These are phyloP conservation scores for Drosophila melanica DNA, from an alignment of 1,140 invertebrate species.

Conservation along the genomic window DNA sequence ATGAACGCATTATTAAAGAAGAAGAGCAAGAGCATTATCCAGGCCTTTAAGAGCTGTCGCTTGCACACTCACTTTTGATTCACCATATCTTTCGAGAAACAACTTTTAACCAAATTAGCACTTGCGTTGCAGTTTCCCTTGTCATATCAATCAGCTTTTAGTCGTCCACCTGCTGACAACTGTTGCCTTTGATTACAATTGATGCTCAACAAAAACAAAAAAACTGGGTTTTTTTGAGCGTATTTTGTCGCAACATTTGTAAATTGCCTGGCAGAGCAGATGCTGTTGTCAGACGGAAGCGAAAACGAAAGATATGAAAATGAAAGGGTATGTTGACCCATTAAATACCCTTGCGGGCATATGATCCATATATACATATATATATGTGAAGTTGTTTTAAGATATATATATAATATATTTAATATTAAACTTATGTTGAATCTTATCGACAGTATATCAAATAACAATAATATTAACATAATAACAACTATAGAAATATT, in stretches of 20 bases:
- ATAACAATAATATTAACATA: too few species aligned
- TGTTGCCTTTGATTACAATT: slow-evolving; percentile 17
- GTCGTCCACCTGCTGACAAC: slow-evolving; percentile 5
- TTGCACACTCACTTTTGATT: not conserved
- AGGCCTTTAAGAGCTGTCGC: not conserved
- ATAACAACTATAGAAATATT: too few species aligned
- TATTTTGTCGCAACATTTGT: slow-evolving; percentile 11
- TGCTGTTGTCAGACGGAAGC: slow-evolving; percentile 29
- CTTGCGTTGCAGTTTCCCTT: not conserved
- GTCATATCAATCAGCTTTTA: slow-evolving; percentile 7
- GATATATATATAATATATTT: too few species aligned
- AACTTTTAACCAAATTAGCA: slow-evolving; percentile 4
- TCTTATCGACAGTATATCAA: too few species aligned
- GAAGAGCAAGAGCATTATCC: not conserved
- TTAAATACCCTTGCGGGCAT: too few species aligned
- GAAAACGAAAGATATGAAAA: slow-evolving; percentile 20
- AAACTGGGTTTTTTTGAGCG: too few species aligned
- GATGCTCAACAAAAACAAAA: not conserved
- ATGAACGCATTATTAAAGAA: not conserved
- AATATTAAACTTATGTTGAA: too few species aligned
- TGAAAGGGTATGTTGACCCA: not conserved
- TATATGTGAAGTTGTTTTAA: too few species aligned
- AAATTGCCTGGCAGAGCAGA: slow-evolving; percentile 33
- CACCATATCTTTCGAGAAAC: not conserved
- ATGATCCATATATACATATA: too few species aligned